Percentiles rank a stretch among this genome's conserved stretches.
Conservation (phyloP, 1,140 invertebrate genomes). For the Ceratosolen fusciceps region DNA sequence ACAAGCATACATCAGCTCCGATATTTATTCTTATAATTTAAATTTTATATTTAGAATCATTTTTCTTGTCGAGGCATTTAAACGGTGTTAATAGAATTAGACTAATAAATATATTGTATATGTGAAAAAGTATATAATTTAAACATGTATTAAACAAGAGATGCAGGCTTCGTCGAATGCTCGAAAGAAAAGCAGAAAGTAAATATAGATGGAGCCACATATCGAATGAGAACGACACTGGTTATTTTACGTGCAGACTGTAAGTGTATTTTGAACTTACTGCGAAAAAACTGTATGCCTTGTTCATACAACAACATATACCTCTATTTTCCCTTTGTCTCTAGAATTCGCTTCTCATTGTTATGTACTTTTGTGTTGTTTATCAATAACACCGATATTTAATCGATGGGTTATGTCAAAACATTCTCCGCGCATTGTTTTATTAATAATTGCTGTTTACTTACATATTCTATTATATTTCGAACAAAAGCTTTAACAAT, state of each 20-base stretch:
- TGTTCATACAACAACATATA: background rate
- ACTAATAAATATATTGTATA: no score
- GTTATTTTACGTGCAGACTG: background rate
- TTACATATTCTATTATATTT: background rate
- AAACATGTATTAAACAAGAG: no score
- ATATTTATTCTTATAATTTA: no score
- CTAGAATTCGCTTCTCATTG: conserved; percentile 33
- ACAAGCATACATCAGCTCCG: no score
- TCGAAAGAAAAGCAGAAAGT: background rate
- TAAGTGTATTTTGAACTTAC: conserved; percentile 14
- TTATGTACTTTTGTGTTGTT: conserved; percentile 23
- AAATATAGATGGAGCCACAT: background rate
- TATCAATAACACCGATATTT: conserved; percentile 24
- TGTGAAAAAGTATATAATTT: no score
- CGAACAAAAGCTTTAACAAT: background rate
- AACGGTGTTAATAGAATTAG: background rate
- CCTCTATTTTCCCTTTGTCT: conserved; percentile 27
- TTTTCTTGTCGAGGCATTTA: no score
- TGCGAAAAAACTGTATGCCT: conserved; percentile 15
- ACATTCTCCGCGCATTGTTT: conserved; percentile 9
- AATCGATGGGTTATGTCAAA: conserved; percentile 15
- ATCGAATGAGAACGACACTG: conserved; percentile 17
- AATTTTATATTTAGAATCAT: no score
- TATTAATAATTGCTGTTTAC: conserved; percentile 41
- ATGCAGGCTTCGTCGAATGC: background rate